Conservation (phyloP, 2,888 invertebrate genomes). For the Trichopria drosophilae region DNA sequence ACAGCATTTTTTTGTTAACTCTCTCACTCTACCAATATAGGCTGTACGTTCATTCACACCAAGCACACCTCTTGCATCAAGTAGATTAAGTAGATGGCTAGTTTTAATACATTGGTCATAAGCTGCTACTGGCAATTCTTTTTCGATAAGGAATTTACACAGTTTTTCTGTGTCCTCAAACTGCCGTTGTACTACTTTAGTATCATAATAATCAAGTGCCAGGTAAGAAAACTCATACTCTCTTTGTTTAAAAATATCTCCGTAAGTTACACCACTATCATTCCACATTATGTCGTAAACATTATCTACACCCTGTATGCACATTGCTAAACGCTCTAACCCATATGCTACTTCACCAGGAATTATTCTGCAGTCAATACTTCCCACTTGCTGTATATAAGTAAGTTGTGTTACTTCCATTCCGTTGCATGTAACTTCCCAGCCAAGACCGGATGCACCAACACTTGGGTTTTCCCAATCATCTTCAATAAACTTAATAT, state of each 20-base stretch:
- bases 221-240: constrained; percentile 21
- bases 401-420: constrained; percentile 26
- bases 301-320: constrained; percentile 24
- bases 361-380: constrained; percentile 19
- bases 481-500: constrained; percentile 27
- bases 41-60: constrained; percentile 22
- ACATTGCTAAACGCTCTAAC: constrained; percentile 23
- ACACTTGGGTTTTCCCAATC: constrained; percentile 22
- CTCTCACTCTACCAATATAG: constrained; percentile 17
- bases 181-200: constrained; percentile 21
- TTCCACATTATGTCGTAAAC: constrained; percentile 21
- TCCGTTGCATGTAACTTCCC: constrained; percentile 22
- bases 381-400: constrained; percentile 25
- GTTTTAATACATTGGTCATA: constrained; percentile 25
- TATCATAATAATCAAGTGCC: constrained; percentile 20
- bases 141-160: constrained; percentile 16
- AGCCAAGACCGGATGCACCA: constrained; percentile 25
- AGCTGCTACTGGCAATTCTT: constrained; percentile 18
- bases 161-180: constrained; percentile 22
- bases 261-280: constrained; percentile 13
- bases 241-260: constrained; percentile 18
- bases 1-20: constrained; percentile 21
- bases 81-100: constrained; percentile 19
- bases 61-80: constrained; percentile 22
- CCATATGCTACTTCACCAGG: constrained; percentile 23